Conservation (phyloP, 2,797 vertebrate species). For the Rousettus madagascariensis region DNA sequence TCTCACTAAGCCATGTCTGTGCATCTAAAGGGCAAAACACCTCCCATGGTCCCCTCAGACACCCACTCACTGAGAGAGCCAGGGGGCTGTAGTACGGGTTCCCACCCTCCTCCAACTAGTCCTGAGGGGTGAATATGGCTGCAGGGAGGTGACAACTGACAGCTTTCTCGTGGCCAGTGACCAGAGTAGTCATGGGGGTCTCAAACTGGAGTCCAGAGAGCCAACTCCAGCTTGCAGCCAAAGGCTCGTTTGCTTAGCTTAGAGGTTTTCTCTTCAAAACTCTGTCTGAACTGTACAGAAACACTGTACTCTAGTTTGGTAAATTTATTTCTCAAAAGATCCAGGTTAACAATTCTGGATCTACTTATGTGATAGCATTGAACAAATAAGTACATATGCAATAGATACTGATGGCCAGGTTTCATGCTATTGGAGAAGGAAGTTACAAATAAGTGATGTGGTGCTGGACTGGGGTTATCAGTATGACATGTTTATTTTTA, state of each 20-base stretch:
- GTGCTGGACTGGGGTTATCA: neutral
- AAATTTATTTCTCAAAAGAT: neutral
- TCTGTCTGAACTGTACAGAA: neutral
- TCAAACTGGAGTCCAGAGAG: neutral
- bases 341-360: neutral
- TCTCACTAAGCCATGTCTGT: neutral
- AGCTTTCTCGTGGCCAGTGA: neutral
- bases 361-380: neutral
- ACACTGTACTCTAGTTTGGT: neutral
- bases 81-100: neutral
- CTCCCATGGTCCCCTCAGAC: neutral
- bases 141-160: neutral
- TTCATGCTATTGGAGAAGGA: neutral
- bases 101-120: no score
- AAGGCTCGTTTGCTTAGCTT: neutral
- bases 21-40: neutral
- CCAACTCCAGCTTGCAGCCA: neutral
- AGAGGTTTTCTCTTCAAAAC: neutral
- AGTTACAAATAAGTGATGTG: neutral
- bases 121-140: neutral
- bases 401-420: neutral
- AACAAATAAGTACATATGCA: neutral
- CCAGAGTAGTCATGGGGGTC: neutral
- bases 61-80: no score
- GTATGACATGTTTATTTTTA: neutral